Base-by-base conservation (phyloP, 2,113 vertebrate species). In the Plotosus lineatus region DNA sequence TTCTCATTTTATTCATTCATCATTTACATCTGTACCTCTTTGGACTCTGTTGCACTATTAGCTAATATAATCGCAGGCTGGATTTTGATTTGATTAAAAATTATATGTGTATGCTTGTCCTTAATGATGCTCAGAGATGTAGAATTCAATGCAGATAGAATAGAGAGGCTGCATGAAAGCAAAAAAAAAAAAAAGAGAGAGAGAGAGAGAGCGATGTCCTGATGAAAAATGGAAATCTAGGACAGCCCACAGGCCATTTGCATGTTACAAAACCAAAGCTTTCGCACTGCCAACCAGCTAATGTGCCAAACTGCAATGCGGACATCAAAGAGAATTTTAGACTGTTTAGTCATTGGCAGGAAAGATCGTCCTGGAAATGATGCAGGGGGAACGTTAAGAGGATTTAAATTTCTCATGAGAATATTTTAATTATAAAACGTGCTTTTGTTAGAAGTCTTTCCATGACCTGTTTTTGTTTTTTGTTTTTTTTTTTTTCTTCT, bases 381-480 rank as follows among this genome's bases (percentile, higher is more conserved):
- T 17, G 55, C 36, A 61, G 36, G 46, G 26, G n/a, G 61, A 84
- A 83, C 65, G 48, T 71, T 85, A 48, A 60, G 23, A 26, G n/a
- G 60, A 66, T 53, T 88, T 79, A 11, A 80, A 72, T 88, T 89
- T 85, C 66, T 82, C 80, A 78, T 80, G 56, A 75, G 58, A 50
- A 75, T 80, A 80, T 77, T 73, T 40, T 73, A 48, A 76, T 31
- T 61, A 50, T 31, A 69, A 80, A 66, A 46, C 36, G 81, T 12
- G 42, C 63, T 66, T 83, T 86, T 91, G 92, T 90, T 90, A 92
- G 90, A 75, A 61, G 65, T 69, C 86, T 86, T 91, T 91, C 78
- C 85, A 87, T 88, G 90, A 90, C 86, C 68, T 65, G 78, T 83
- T 87, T 71, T 84, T 87, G n/a, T n/a, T n/a, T n/a, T n/a, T n/a